A percentile compares a stretch with the other conserved stretches of the same genome.
Conservation (phyloP, 2,113 vertebrate species). For the Dendrocopos noguchii region DNA sequence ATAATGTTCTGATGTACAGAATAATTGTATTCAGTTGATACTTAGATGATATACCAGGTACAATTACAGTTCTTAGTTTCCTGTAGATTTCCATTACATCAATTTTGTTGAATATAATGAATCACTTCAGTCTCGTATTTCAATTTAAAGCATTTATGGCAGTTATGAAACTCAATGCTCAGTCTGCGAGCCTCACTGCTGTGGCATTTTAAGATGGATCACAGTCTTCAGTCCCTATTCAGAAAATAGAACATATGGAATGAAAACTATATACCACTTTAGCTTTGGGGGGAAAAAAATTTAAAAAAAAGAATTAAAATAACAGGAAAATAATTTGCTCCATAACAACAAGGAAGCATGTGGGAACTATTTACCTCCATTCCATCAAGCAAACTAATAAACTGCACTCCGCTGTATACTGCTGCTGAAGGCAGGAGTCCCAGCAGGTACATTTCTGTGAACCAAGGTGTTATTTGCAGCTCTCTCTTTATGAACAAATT, state of each 20-base stretch:
- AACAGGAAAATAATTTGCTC: not conserved
- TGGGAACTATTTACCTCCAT: not conserved
- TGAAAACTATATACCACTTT: not conserved
- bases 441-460: not conserved
- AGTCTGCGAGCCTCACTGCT: not conserved
- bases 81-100: not conserved
- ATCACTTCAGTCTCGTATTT: not conserved
- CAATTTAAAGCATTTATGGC: not conserved
- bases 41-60: not conserved
- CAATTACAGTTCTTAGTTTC: not conserved
- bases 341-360: not conserved
- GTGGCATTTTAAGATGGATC: not conserved
- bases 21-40: not conserved
- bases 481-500: not conserved
- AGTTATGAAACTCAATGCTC: not conserved
- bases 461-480: not conserved
- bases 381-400: not conserved
- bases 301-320: not conserved
- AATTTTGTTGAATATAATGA: not conserved
- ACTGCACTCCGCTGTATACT: not conserved
- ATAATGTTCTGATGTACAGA: not conserved
- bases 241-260: not conserved
- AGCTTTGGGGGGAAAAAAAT: not conserved
- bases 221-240: not conserved
- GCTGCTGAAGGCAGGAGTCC: not conserved